Evolutionary conservation across 2,888 invertebrate genomes (phyloP).

Genomic region (Acleris emargana): DNA sequence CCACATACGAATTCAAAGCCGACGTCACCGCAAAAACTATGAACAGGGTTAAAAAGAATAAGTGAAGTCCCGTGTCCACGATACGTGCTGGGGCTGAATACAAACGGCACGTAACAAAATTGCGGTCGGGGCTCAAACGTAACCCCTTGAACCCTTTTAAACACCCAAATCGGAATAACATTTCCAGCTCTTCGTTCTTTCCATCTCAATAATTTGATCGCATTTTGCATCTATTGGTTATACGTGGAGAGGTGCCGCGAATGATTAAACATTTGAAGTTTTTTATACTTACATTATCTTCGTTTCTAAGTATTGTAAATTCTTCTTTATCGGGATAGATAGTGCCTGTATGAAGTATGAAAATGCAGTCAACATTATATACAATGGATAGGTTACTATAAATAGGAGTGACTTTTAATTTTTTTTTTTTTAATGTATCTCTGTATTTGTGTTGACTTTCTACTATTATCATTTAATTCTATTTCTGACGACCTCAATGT

Average conservation of each 20-base stretch:
- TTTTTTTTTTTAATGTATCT: too few species aligned
- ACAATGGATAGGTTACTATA: too few species aligned
- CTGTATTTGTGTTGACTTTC: too few species aligned
- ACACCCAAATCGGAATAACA: slow-evolving; percentile 27
- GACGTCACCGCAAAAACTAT: slow-evolving; percentile 43
- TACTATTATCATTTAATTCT: too few species aligned
- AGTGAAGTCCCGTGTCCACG: slow-evolving; percentile 62
- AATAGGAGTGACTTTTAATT: too few species aligned
- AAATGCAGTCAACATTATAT: too few species aligned
- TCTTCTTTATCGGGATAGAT: too few species aligned
- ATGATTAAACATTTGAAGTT: too few species aligned
- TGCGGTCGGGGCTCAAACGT: slow-evolving; percentile 46
- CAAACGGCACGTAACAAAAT: slow-evolving; percentile 63
- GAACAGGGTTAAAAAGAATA: slow-evolving; percentile 50
- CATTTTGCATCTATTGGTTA: slow-evolving; percentile 37
- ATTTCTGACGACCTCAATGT: too few species aligned
- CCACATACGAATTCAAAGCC: slow-evolving; percentile 38
- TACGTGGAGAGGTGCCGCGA: slow-evolving; percentile 2
- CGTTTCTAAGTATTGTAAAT: too few species aligned
- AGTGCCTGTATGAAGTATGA: too few species aligned
- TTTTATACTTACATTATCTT: too few species aligned
- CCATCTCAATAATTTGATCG: slow-evolving; percentile 38
- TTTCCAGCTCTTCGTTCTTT: slow-evolving; percentile 6
- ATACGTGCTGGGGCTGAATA: slow-evolving; percentile 63
- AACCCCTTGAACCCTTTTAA: slow-evolving; percentile 49